phyloP scores from a whole-genome alignment of 2,888 invertebrate genomes.

The Euproctis similis region DNA sequence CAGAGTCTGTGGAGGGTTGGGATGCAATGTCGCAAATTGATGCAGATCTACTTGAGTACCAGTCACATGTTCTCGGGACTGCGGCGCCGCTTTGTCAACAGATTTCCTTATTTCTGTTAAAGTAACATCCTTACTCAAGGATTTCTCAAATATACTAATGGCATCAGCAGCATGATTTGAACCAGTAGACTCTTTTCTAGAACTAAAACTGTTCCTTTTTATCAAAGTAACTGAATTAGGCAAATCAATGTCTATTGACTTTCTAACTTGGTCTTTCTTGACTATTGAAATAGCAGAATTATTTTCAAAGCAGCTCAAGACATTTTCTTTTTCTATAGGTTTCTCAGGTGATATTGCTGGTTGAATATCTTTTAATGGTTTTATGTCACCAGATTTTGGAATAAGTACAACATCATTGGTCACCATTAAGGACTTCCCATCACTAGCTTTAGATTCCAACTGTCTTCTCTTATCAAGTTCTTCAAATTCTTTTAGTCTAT shows the following conservation, averaged over 20 bases:
- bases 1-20: conserved; percentile 40
- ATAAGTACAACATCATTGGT: conserved; percentile 67
- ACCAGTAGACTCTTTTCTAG: conserved; percentile 67
- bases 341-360: conserved; percentile 61
- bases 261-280: conserved; percentile 64
- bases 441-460: conserved; percentile 50
- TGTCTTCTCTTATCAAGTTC: conserved; percentile 69
- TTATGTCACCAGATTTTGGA: conserved; percentile 65
- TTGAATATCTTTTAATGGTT: conserved; percentile 64
- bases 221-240: conserved; percentile 68
- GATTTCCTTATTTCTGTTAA: conserved; percentile 69
- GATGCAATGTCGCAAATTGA: conserved; percentile 57
- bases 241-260: conserved; percentile 64
- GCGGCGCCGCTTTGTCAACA: conserved; percentile 50
- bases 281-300: conserved; percentile 72
- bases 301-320: conserved; percentile 69
- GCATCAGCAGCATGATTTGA: conserved; percentile 68
- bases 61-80: conserved; percentile 5
- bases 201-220: conserved; percentile 62
- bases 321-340: conserved; percentile 63
- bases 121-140: conserved; percentile 67
- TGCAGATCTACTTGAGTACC: conserved; percentile 48
- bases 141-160: conserved; percentile 69
- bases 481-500: conserved; percentile 68
- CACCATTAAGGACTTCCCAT: conserved; percentile 61